Percentiles rank a stretch among this genome's conserved stretches.
Evolutionary conservation across 2,113 vertebrate species (phyloP).

Genomic region (Vireo altiloquus): DNA sequence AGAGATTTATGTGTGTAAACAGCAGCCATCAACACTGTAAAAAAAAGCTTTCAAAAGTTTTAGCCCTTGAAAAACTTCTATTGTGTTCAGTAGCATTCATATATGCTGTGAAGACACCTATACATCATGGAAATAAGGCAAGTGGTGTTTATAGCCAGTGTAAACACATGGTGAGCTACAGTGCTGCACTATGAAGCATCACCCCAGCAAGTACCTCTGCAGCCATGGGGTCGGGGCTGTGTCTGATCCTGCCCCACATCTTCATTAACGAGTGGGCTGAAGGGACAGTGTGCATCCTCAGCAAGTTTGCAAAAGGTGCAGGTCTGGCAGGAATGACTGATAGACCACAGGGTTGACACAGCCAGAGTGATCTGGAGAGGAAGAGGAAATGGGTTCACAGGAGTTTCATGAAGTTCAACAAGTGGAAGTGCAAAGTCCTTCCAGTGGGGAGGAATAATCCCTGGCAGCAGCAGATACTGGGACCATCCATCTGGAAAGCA

Average conservation of each 20-base stretch:
- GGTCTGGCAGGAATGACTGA: background rate
- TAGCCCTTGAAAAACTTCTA: background rate
- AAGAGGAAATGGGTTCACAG: background rate
- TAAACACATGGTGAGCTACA: background rate
- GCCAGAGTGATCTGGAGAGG: background rate
- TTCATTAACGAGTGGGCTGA: background rate
- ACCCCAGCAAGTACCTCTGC: background rate
- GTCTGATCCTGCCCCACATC: fast-evolving
- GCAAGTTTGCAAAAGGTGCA: background rate
- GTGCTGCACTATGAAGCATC: background rate
- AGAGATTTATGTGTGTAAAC: background rate
- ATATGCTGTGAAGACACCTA: background rate
- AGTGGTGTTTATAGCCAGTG: background rate
- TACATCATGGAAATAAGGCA: background rate
- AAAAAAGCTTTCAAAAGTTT: background rate
- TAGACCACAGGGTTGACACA: background rate
- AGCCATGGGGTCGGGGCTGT: background rate
- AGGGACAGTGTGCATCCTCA: background rate
- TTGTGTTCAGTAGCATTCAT: background rate
- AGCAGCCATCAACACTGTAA: background rate
- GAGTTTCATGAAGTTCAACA: background rate
- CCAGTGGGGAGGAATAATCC: fast-evolving
- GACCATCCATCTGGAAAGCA: background rate
- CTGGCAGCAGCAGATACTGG: background rate
- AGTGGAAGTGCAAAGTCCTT: background rate